Conservation (phyloP, 2,113 vertebrate genomes). For the Fulica atra region DNA sequence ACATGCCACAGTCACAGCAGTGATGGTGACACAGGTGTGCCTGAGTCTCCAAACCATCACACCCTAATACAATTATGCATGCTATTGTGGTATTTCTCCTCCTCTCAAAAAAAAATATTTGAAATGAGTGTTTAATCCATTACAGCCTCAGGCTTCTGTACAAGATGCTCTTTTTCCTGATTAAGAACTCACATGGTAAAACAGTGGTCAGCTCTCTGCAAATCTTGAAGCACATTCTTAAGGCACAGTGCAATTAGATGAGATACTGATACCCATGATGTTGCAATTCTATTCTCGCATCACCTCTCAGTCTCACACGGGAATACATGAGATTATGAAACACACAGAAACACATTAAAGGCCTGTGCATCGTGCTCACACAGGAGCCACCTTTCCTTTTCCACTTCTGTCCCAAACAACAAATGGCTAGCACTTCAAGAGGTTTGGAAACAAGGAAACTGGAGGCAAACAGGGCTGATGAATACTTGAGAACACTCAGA, state of each 20-base stretch:
- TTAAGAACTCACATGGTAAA: slow-evolving; percentile 8
- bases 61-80: background rate
- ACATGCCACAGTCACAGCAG: background rate
- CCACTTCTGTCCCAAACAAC: background rate
- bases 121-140: background rate
- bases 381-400: background rate
- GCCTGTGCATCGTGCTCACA: background rate
- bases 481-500: background rate
- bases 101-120: background rate
- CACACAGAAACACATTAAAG: background rate
- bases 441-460: background rate
- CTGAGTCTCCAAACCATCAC: background rate
- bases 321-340: background rate
- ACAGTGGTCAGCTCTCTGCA: background rate
- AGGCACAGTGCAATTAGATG: background rate
- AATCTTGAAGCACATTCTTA: background rate
- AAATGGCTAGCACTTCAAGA: background rate
- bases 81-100: background rate
- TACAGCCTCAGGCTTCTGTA: background rate
- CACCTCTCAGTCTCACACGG: background rate
- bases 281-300: background rate
- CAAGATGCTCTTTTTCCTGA: background rate
- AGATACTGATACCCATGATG: background rate
- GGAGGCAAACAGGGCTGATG: background rate
- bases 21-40: background rate